These are phyloP conservation scores for Triplophysa yarkandensis DNA, from an alignment of 2,797 vertebrate genomes.

Conservation along the genomic window DNA sequence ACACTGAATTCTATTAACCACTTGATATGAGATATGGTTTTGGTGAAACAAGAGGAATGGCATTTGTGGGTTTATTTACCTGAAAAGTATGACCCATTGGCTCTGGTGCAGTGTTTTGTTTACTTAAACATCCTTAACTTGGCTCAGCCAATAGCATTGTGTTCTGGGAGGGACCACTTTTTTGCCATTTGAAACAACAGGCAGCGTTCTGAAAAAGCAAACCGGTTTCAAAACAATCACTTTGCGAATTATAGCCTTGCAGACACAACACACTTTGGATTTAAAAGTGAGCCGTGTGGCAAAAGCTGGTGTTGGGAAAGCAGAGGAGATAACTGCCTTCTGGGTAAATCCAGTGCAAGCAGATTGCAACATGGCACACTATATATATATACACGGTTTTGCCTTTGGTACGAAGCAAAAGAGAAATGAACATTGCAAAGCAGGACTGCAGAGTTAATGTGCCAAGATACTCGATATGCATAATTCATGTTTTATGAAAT, in stretches of 20 bases:
- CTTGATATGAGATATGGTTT: no score
- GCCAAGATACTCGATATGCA: constrained; percentile 21
- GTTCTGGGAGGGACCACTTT: not conserved
- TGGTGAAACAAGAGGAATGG: no score
- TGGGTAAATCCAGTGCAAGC: not conserved
- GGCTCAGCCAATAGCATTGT: not conserved
- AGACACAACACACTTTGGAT: not conserved
- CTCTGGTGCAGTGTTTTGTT: not conserved
- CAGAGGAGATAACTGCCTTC: not conserved
- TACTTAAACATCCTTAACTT: not conserved
- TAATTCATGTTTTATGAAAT: constrained; percentile 43
- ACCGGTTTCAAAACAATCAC: not conserved
- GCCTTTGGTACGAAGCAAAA: not conserved
- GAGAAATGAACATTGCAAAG: constrained; percentile 25
- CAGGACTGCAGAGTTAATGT: constrained; percentile 28
- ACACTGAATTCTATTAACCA: no score
- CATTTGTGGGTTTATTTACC: no score
- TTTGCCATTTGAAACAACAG: not conserved
- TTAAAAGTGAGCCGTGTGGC: not conserved
- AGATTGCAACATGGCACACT: not conserved
- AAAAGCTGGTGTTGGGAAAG: not conserved
- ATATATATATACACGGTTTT: not conserved
- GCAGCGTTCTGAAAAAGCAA: not conserved
- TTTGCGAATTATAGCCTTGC: not conserved
- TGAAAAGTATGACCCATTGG: no score